phyloP scores from a whole-genome alignment of 2,113 vertebrate genomes.

The Tinamus guttatus region DNA sequence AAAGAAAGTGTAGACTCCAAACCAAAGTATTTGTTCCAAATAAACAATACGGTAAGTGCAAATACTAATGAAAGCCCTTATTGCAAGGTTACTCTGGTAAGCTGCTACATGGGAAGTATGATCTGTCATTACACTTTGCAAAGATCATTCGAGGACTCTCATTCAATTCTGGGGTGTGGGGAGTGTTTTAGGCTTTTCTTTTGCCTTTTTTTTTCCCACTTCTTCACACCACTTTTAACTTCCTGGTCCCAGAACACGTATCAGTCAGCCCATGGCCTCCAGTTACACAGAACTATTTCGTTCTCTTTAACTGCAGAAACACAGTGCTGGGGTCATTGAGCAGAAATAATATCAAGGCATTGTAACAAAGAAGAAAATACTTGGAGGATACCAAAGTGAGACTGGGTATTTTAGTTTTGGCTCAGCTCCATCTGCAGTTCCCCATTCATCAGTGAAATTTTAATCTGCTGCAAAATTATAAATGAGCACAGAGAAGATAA shows the following conservation, averaged over 20 bases:
- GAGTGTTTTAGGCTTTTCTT: background rate
- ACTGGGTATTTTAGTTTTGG: conserved; percentile 49
- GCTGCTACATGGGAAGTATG: background rate
- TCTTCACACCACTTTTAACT: background rate
- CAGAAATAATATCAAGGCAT: conserved; percentile 48
- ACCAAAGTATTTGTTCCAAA: background rate
- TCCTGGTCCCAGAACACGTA: background rate
- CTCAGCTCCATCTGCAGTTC: conserved; percentile 29
- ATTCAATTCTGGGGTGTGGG: background rate
- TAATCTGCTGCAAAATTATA: conserved; percentile 56
- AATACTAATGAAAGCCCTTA: background rate
- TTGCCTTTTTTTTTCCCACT: background rate
- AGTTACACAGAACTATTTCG: background rate
- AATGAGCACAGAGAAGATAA: conserved; percentile 49
- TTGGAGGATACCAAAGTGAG: conserved; percentile 37
- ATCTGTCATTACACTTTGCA: background rate
- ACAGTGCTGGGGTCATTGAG: background rate
- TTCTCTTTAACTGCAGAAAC: conserved; percentile 8
- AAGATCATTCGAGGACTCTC: background rate
- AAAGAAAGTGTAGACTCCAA: background rate
- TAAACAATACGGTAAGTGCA: background rate
- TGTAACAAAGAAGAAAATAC: conserved; percentile 47
- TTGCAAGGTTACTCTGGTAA: background rate
- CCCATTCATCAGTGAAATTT: conserved; percentile 56
- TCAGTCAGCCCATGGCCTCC: background rate